Conservation (phyloP, 2,888 invertebrate genomes). For the Caenorhabditis sp. region DNA sequence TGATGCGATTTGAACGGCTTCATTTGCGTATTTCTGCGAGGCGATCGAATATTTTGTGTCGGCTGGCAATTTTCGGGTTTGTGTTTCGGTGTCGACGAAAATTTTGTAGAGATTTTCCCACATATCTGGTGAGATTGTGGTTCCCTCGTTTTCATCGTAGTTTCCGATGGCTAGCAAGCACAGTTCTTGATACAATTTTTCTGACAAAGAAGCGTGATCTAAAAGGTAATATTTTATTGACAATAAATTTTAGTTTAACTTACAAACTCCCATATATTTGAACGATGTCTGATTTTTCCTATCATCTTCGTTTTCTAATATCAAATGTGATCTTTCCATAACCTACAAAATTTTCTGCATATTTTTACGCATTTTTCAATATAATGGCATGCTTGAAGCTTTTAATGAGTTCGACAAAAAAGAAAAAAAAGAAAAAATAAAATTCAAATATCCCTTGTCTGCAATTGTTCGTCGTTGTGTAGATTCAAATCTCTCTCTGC, state of each 20-base stretch:
- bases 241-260: background rate
- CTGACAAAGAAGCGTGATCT: slow-evolving; percentile 28
- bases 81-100: slow-evolving; percentile 25
- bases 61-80: slow-evolving; percentile 23
- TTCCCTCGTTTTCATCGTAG: slow-evolving; percentile 25
- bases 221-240: slow-evolving; percentile 2
- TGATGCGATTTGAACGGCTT: slow-evolving; percentile 38
- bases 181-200: slow-evolving; percentile 30
- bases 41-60: slow-evolving; percentile 12
- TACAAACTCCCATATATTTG: slow-evolving; percentile 32
- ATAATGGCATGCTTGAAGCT: background rate
- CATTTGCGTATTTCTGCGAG: slow-evolving; percentile 32
- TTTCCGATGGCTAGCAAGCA: slow-evolving; percentile 24
- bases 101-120: slow-evolving; percentile 37
- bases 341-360: background rate
- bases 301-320: background rate
- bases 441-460: background rate
- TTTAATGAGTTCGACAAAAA: background rate
- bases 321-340: background rate
- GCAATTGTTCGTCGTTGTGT: background rate
- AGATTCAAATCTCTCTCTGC: background rate
- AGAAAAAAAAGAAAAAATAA: background rate
- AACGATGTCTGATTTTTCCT: slow-evolving; percentile 24
- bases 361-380: too few species aligned
- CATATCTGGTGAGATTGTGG: slow-evolving; percentile 24